phyloP scores from a whole-genome alignment of 2,113 vertebrate genomes.

The Rhea americana region DNA sequence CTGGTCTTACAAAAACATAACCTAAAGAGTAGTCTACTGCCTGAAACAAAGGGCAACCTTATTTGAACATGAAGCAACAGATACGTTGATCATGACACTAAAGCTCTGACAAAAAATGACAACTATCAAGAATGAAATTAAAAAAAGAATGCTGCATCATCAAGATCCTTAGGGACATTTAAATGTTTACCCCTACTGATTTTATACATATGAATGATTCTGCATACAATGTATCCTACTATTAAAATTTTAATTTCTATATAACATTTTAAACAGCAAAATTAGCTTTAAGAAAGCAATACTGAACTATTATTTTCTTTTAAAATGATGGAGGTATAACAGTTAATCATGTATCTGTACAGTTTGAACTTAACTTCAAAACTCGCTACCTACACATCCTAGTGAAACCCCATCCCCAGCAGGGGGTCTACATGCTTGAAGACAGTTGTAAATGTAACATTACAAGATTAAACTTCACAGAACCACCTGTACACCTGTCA shows the following conservation, averaged over 20 bases:
- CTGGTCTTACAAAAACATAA: not conserved
- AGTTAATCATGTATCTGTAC: not conserved
- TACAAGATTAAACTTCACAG: not conserved
- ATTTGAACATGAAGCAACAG: not conserved
- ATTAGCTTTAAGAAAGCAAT: not conserved
- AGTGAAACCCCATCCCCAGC: not conserved
- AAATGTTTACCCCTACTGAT: not conserved
- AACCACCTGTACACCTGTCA: not conserved
- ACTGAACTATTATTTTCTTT: not conserved
- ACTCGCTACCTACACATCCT: accelerated
- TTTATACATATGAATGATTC: not conserved
- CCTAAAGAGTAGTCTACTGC: not conserved
- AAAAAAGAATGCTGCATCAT: not conserved
- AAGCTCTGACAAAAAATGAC: not conserved
- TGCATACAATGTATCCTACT: not conserved
- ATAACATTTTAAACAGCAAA: not conserved
- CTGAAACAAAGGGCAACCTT: not conserved
- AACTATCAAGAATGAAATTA: not conserved
- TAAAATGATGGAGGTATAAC: not conserved
- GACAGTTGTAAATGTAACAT: not conserved
- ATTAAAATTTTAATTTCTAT: not conserved
- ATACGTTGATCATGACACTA: not conserved
- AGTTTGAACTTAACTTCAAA: not conserved
- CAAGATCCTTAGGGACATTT: not conserved
- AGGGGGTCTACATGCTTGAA: not conserved